A percentile compares a stretch with the other conserved stretches of the same genome.
phyloP scores from a whole-genome alignment of 2,888 invertebrate species.

The Endotricha flammealis region DNA sequence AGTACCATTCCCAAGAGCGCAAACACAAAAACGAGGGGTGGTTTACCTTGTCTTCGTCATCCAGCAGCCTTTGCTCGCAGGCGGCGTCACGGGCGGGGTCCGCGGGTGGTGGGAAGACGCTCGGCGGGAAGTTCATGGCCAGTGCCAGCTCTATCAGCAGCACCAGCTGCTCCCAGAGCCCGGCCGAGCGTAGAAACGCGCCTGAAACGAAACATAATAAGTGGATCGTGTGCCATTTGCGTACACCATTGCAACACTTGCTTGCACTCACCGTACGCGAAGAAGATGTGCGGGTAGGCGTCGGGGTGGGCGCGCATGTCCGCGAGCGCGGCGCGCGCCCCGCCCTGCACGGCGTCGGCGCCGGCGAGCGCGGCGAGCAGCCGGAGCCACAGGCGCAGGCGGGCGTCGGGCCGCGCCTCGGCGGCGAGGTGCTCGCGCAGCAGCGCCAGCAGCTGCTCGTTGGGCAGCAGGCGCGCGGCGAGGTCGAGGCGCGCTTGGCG shows the following conservation, averaged over 20 bases:
- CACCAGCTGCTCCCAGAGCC: constrained; percentile 86
- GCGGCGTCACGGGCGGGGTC: constrained; percentile 14
- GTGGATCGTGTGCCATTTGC: no score
- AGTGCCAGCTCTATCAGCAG: constrained; percentile 83
- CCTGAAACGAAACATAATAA: constrained; percentile 24
- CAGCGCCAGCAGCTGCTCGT: constrained; percentile 12
- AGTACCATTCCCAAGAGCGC: neutral
- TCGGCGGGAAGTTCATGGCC: constrained; percentile 79
- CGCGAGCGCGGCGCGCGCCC: constrained; percentile 27
- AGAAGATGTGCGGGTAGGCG: constrained; percentile 44
- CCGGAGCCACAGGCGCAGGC: constrained; percentile 38
- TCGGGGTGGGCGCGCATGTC: constrained; percentile 21
- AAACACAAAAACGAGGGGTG: no score
- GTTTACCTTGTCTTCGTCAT: constrained; percentile 1
- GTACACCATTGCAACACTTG: no score
- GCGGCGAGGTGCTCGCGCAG: constrained; percentile 26
- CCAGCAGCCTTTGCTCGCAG: constrained; percentile 20
- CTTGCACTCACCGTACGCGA: constrained; percentile 35
- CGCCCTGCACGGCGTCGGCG: constrained; percentile 23
- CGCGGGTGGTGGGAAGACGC: constrained; percentile 32
- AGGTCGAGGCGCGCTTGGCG: constrained; percentile 26
- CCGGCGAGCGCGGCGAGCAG: constrained; percentile 27
- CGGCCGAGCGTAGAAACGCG: constrained; percentile 78
- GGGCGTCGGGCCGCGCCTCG: neutral
- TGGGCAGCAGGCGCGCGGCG: constrained; percentile 19